These are phyloP conservation scores for Enteromius anoplus DNA, from an alignment of 2,797 vertebrate species.

Conservation along the genomic window DNA sequence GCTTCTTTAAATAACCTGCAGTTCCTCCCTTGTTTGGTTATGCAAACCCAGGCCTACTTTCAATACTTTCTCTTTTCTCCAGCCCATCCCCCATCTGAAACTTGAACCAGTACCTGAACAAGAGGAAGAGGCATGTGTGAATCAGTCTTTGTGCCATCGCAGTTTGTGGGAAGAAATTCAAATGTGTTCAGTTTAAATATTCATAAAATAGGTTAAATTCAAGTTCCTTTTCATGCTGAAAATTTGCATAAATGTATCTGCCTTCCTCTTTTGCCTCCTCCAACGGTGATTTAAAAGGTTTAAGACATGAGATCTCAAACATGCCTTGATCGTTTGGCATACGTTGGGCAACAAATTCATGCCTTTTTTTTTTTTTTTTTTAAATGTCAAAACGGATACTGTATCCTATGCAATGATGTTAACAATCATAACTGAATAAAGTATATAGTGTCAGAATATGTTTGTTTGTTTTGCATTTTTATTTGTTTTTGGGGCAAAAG, in stretches of 20 bases:
- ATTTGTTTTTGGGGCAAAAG: no score
- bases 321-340: no score
- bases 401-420: no score
- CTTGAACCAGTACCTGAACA: background rate
- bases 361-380: no score
- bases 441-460: no score
- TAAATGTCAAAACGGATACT: no score
- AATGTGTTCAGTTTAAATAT: background rate
- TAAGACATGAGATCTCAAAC: no score
- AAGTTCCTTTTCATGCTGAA: background rate
- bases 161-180: background rate
- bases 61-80: background rate
- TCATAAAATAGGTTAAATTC: background rate
- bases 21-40: constrained; percentile 8
- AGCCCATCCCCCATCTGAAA: background rate
- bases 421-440: no score
- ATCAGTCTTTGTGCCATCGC: background rate
- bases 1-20: background rate
- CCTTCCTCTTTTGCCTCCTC: background rate
- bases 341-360: no score
- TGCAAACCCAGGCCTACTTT: constrained; percentile 28
- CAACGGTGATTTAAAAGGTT: no score
- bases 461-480: no score
- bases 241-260: background rate
- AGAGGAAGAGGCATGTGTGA: constrained; percentile 1